Evolutionary conservation across 1,140 invertebrate species (phyloP).

Genomic region (Sinella curviseta): DNA sequence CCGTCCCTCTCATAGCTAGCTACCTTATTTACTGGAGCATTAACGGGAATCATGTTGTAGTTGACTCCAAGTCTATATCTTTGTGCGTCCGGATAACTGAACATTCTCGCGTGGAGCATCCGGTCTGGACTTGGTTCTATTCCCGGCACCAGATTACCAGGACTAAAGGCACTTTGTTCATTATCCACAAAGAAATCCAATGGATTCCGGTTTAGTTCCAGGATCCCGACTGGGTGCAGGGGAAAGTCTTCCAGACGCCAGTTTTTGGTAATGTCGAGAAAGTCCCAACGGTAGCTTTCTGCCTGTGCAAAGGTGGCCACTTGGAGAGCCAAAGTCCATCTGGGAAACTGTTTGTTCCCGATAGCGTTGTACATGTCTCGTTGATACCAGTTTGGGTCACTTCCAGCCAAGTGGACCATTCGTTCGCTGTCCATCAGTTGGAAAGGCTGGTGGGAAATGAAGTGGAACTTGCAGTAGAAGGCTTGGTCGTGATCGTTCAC

Average conservation of each 20-base stretch:
- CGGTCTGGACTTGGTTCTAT: slow-evolving; percentile 65
- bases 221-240: background rate
- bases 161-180: background rate
- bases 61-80: slow-evolving; percentile 67
- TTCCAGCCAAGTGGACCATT: background rate
- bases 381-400: background rate
- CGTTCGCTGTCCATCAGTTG: background rate
- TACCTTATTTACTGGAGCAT: slow-evolving; percentile 58
- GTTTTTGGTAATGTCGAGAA: slow-evolving; percentile 12
- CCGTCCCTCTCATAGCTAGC: slow-evolving; percentile 66
- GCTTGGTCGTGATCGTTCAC: background rate
- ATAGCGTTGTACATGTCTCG: slow-evolving; percentile 8
- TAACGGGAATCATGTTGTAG: slow-evolving; percentile 66
- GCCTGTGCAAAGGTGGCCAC: background rate
- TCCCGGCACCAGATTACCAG: slow-evolving; percentile 51
- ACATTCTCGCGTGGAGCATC: slow-evolving; percentile 67
- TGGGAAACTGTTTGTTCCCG: background rate
- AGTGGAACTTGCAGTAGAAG: slow-evolving; percentile 16
- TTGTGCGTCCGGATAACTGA: slow-evolving; percentile 67
- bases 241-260: slow-evolving; percentile 21
- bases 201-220: background rate
- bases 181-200: background rate
- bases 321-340: background rate
- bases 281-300: background rate
- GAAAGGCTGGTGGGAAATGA: slow-evolving; percentile 1